Percentiles rank a stretch among this genome's conserved stretches.
Conservation (phyloP, 2,797 vertebrate genomes). For the Acipenser oxyrinchus region DNA sequence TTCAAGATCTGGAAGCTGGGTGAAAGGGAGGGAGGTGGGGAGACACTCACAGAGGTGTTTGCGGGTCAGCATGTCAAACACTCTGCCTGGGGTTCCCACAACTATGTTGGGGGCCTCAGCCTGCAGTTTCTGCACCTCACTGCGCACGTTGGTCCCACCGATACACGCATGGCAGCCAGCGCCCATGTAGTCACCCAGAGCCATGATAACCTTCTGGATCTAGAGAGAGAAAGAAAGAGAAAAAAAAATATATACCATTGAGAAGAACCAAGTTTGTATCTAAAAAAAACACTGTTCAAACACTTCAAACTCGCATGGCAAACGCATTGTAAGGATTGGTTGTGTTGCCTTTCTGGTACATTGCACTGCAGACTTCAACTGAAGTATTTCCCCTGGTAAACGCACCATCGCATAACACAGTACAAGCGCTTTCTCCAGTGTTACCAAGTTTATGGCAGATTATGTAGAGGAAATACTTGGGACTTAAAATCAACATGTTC, state of each 20-base stretch:
- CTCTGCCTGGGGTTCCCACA: constrained; percentile 79
- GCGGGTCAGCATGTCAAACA: constrained; percentile 82
- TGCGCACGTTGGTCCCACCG: constrained; percentile 81
- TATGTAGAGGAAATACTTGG: background rate
- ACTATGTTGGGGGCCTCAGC: constrained; percentile 79
- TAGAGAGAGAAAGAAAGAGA: constrained; percentile 17
- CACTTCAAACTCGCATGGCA: background rate
- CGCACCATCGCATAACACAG: too few species aligned
- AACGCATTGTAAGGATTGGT: too few species aligned
- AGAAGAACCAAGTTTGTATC: background rate
- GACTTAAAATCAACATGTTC: background rate
- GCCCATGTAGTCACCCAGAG: constrained; percentile 86
- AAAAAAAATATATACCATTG: background rate
- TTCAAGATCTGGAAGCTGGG: too few species aligned
- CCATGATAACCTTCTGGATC: constrained; percentile 90
- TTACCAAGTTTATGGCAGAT: background rate
- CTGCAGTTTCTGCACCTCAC: constrained; percentile 75
- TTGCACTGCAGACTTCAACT: too few species aligned
- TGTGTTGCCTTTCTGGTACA: too few species aligned
- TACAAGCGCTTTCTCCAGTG: too few species aligned
- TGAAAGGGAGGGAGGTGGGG: too few species aligned
- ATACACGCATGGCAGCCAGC: constrained; percentile 82
- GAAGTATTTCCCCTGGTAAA: too few species aligned
- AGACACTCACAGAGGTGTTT: constrained; percentile 69
- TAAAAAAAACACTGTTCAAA: background rate